Conservation (phyloP, 2,113 vertebrate species). For the Hyaena hyaena region DNA sequence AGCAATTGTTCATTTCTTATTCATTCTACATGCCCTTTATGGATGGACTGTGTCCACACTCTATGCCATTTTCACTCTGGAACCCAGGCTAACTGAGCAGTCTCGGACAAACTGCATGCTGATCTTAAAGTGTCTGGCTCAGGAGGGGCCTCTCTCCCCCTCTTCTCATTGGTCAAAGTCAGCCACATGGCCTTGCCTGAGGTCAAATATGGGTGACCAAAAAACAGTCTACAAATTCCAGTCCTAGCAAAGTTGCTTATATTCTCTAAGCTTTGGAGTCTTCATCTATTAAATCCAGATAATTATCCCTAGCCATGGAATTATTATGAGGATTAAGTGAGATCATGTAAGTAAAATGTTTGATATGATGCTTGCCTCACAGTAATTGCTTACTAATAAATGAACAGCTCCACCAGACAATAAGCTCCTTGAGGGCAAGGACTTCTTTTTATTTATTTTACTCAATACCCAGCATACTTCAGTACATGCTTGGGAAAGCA, state of each 20-base stretch:
- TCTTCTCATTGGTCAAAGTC: neutral
- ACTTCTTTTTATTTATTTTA: neutral
- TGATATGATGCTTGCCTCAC: neutral
- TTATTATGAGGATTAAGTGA: conserved; percentile 36
- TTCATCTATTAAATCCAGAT: neutral
- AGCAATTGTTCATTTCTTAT: neutral
- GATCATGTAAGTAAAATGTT: neutral
- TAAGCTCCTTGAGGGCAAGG: neutral
- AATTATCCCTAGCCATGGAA: neutral
- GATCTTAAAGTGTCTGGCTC: neutral
- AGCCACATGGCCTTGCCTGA: neutral
- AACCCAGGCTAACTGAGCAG: neutral
- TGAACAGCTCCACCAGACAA: neutral
- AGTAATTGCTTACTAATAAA: neutral
- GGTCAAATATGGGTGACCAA: neutral
- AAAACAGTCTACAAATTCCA: neutral
- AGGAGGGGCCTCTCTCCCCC: neutral
- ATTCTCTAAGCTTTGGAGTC: neutral
- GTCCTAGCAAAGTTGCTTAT: neutral
- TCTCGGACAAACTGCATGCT: neutral
- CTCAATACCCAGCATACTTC: neutral
- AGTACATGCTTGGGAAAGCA: neutral
- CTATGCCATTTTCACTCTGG: neutral
- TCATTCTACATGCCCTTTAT: neutral
- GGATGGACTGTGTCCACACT: neutral